These are phyloP conservation scores for Dreissena rostriformis DNA, from an alignment of 1,140 invertebrate genomes.

Conservation along the genomic window DNA sequence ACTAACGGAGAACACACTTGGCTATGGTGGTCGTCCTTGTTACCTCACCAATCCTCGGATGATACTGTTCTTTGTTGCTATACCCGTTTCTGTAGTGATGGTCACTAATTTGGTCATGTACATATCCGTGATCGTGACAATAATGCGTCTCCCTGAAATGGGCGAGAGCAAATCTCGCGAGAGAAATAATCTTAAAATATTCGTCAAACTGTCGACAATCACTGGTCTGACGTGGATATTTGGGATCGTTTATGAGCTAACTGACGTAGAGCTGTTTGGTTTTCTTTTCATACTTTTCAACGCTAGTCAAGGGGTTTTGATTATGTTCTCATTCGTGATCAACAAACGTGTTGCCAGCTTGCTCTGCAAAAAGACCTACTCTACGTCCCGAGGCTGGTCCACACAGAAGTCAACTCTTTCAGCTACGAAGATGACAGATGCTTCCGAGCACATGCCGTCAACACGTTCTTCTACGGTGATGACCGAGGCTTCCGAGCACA, in stretches of 20 bases:
- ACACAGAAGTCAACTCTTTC: too few relatives aligned
- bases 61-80: constrained; percentile 14
- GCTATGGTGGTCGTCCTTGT: constrained; percentile 28
- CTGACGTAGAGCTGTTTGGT: not conserved
- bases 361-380: too few relatives aligned
- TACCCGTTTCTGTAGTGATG: constrained; percentile 27
- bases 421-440: too few relatives aligned
- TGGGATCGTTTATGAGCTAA: constrained; percentile 40
- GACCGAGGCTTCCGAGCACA: too few relatives aligned
- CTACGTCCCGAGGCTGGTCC: too few relatives aligned
- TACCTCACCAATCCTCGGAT: constrained; percentile 4
- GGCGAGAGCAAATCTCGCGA: not conserved
- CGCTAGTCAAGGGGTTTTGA: constrained; percentile 36
- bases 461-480: too few relatives aligned
- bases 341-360: constrained; percentile 17
- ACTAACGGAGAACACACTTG: not conserved
- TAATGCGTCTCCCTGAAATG: not conserved
- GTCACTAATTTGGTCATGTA: constrained; percentile 31
- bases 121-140: not conserved
- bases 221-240: constrained; percentile 50
- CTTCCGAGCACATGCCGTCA: too few relatives aligned
- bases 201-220: constrained; percentile 37
- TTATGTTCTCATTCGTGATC: constrained; percentile 43
- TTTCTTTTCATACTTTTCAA: constrained; percentile 37
- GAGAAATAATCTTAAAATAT: constrained; percentile 30